Percentiles rank a stretch among this genome's conserved stretches.
These are phyloP conservation scores for Sebastes taczanowskii DNA, from an alignment of 2,797 vertebrate genomes.

Conservation along the genomic window DNA sequence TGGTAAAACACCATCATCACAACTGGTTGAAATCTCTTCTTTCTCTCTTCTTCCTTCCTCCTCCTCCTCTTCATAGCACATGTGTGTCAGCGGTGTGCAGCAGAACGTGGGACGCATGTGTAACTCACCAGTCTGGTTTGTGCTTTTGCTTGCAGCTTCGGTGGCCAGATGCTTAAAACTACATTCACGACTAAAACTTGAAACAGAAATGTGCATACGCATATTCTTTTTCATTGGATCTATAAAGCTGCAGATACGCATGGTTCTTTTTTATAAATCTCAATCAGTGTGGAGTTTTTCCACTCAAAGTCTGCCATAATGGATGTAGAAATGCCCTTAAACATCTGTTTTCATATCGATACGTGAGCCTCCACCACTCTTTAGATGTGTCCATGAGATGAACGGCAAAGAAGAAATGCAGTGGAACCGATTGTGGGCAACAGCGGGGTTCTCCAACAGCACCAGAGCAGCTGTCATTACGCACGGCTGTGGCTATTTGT, in stretches of 20 bases:
- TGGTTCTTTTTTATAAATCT: neutral
- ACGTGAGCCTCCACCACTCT: neutral
- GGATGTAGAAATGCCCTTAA: neutral
- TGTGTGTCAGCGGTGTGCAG: slow-evolving; percentile 78
- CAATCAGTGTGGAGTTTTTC: neutral
- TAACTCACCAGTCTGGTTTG: slow-evolving; percentile 50
- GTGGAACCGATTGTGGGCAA: neutral
- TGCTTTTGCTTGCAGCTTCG: slow-evolving; percentile 52
- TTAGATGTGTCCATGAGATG: neutral
- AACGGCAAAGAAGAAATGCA: neutral
- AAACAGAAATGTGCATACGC: neutral
- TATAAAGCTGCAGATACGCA: neutral
- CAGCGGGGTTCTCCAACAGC: neutral
- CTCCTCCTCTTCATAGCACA: slow-evolving; percentile 2
- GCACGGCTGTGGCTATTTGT: too few species aligned
- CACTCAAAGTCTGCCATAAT: neutral
- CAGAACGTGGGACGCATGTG: slow-evolving; percentile 89
- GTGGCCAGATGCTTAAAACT: neutral
- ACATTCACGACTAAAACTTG: neutral
- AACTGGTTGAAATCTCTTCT: slow-evolving; percentile 71
- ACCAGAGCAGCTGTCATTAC: too few species aligned
- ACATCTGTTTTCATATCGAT: neutral
- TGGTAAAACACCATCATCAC: slow-evolving; percentile 84
- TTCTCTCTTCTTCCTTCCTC: slow-evolving; percentile 60
- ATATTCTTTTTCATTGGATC: neutral